Evolutionary conservation across 2,113 vertebrate species (phyloP), one percentile per base, ranked within the genome.

Genomic region (Callospermophilus lateralis): DNA sequence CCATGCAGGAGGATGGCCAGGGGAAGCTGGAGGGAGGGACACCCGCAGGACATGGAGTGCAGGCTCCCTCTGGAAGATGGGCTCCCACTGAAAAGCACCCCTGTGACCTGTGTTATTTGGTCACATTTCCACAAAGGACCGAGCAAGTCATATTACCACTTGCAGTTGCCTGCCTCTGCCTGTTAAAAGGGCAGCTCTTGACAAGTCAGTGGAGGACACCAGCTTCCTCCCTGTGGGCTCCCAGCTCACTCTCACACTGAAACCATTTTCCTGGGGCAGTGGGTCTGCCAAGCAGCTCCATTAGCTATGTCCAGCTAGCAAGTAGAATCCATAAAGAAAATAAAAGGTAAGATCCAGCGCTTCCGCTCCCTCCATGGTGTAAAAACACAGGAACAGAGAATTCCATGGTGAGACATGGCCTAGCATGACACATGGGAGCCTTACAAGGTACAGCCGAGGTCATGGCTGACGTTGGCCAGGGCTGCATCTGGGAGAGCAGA

Each of bases 401-500:
- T 28, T 76, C 87, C 63, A 16, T 22, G 34, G 74, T 97, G 98
- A 98, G 73, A 48, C 97, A 84, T 51, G 17, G 73, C 83, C 92
- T 51, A 45, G 0, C 83, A 42, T 24, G 45, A 94, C 94, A n/a
- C n/a, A n/a, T n/a, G 48, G 77, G 67, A 95, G 93, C 63, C 91
- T 96, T 95, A 97, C 76, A 94, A 61, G 70, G 95, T 93, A 96
- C 81, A 79, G 94, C 97, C 96, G 89, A 97, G 98, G 97, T 98
- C 98, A 98, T 7, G 32, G 95, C 94, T 95, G 97, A 98, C 90
- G 34, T 32, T 26, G 84, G 96, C 98, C 98, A 98, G 96, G 86
- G 94, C 95, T 94, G 88, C 95, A 65, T 89, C 95, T 86, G 92
- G 90, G 85, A 95, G 96, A 94, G 90, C 97, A 97, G 97, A 97